Evolutionary conservation across 2,113 vertebrate species (phyloP), one percentile per base, ranked within the genome.

Genomic region (Conger conger): DNA sequence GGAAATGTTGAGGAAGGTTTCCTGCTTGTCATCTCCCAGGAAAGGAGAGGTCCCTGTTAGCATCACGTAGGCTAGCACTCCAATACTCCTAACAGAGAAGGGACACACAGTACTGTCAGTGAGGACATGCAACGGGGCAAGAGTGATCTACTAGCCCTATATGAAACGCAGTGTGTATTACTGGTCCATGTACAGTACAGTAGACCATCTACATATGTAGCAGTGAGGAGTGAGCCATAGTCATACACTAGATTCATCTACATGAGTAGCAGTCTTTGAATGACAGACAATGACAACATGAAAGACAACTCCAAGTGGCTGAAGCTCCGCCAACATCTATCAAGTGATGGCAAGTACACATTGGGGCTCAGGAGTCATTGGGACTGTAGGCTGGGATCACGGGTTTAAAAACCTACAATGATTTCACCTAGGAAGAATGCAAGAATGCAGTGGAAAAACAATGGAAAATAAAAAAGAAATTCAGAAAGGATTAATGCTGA

Each of bases 1-100:
- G 54, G 95, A 95, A 37, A 95, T 95, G 87, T 95, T 95, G 30
- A 95, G 94, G 45, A 95, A 95, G 0, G 95, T 95, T 88, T 95
- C 93, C 89, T 95, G 95, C 88, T 95, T 95, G 88, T 94, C 91
- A 13, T 94, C 92, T 0, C 95, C 95, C 87, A 95, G 91, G 89
- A 95, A 95, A 0, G 95, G 95, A 81, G 95, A 95, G 82, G 94
- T 90, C 1, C 95, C 95, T 0, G 95, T 95, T 83, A 95, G 90
- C 95, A 95, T 95, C 83, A 95, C 90, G 1, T 95, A 95, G 5
- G 93, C 89, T 84, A 95, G 87, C 0, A 95, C 95, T 0, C 95
- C 95, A 0, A 95, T 93, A 76, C 95, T 95, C 95, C 94, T 95
- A 50, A 18, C 3, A 77, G 50, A 42, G 42, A 83, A 45, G 8